phyloP scores from a whole-genome alignment of 2,113 vertebrate species.

The Tragelaphus scriptus region DNA sequence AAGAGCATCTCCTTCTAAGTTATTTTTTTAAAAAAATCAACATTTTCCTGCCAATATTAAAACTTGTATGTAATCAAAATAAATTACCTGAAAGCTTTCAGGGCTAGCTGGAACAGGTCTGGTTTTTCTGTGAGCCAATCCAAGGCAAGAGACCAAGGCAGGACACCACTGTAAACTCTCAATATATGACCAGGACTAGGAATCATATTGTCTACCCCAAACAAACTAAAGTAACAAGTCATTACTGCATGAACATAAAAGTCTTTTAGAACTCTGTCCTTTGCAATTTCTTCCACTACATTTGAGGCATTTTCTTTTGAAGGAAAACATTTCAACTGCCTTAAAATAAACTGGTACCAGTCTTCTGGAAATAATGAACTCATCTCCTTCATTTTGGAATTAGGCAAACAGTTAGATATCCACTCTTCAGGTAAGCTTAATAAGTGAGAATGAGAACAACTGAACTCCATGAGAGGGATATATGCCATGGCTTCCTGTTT shows the following conservation, averaged over 20 bases:
- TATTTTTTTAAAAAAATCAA: neutral
- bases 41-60: neutral
- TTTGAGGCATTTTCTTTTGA: conserved; percentile 83
- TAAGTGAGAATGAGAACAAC: conserved; percentile 86
- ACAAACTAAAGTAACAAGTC: conserved; percentile 88
- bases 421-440: conserved; percentile 90
- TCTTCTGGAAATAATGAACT: conserved; percentile 90
- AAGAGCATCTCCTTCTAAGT: neutral
- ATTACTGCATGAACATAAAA: conserved; percentile 88
- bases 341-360: conserved; percentile 92
- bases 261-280: conserved; percentile 87
- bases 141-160: conserved; percentile 91
- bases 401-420: conserved; percentile 84
- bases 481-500: conserved; percentile 61
- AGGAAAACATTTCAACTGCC: conserved; percentile 84
- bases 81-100: conserved; percentile 95
- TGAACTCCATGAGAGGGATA: conserved; percentile 83
- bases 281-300: conserved; percentile 86
- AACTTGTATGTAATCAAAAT: neutral
- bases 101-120: conserved; percentile 91
- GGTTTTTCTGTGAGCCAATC: conserved; percentile 92
- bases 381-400: conserved; percentile 85
- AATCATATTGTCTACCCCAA: conserved; percentile 87
- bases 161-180: conserved; percentile 90
- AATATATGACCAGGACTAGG: conserved; percentile 90